Conservation (phyloP, 1,140 invertebrate genomes). For the Brachionus plicatilis region DNA sequence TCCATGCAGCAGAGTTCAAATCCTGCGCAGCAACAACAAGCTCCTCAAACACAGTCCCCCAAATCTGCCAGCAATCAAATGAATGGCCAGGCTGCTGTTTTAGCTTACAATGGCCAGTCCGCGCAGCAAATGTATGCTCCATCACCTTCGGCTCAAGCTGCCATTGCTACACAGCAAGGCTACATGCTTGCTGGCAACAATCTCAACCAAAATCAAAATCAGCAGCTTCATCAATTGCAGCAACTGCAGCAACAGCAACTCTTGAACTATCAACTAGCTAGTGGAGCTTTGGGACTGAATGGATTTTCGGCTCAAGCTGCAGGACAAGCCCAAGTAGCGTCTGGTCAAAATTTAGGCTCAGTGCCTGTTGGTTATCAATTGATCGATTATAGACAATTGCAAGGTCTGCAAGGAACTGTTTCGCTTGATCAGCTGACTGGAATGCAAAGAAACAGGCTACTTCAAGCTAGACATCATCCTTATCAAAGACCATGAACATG, state of each 20-base stretch:
- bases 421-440: background rate
- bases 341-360: background rate
- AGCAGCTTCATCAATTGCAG: background rate
- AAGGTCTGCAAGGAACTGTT: background rate
- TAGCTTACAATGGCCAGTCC: background rate
- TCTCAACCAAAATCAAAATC: background rate
- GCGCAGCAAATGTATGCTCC: background rate
- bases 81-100: background rate
- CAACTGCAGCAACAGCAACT: background rate
- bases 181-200: background rate
- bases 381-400: background rate
- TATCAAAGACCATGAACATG: constrained; percentile 19
- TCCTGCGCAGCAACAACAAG: background rate
- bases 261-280: background rate
- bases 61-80: background rate
- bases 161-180: constrained; percentile 9
- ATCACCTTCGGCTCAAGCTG: background rate
- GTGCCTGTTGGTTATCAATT: constrained; percentile 1
- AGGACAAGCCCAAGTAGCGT: background rate
- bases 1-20: background rate
- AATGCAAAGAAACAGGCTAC: background rate
- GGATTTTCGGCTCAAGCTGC: background rate
- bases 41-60: background rate
- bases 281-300: background rate
- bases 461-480: constrained; percentile 2